These are phyloP conservation scores for Hirtodrosophila alboralis DNA, from an alignment of 2,888 invertebrate species.

Conservation along the genomic window DNA sequence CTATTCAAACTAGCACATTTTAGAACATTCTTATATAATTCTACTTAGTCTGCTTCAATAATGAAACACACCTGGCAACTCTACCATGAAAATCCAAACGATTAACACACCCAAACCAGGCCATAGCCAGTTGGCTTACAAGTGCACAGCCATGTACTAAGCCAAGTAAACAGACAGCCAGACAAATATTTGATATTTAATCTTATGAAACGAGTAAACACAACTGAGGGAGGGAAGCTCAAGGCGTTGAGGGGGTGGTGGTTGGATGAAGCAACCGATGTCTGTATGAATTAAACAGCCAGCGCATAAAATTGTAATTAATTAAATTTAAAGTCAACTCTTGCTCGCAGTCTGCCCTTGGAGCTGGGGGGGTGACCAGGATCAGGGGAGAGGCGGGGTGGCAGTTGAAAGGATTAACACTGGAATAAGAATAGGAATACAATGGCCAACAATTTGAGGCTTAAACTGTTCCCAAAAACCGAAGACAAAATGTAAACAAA, in stretches of 20 bases:
- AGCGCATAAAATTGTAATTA: slow-evolving; percentile 74
- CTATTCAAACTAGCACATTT: slow-evolving; percentile 1
- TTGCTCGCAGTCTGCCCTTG: slow-evolving; percentile 6
- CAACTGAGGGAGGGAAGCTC: slow-evolving; percentile 39
- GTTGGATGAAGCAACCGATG: background rate
- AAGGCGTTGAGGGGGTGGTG: background rate
- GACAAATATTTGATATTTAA: slow-evolving; percentile 76
- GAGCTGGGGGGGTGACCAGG: background rate
- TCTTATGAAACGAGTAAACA: slow-evolving; percentile 65
- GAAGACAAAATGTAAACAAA: slow-evolving; percentile 73
- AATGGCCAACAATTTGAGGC: slow-evolving; percentile 70
- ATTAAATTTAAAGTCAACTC: slow-evolving; percentile 74
- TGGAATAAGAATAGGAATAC: slow-evolving; percentile 43
- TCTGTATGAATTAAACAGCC: slow-evolving; percentile 50
- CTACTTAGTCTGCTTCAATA: background rate
- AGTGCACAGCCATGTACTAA: slow-evolving; percentile 55
- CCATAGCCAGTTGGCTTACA: slow-evolving; percentile 57
- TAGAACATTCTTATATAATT: background rate
- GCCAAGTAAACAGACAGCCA: slow-evolving; percentile 48
- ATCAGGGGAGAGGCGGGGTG: too few relatives aligned
- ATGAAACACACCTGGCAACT: slow-evolving; percentile 55
- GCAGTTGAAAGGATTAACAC: slow-evolving; percentile 59
- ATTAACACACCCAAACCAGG: slow-evolving; percentile 29
- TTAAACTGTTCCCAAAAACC: slow-evolving; percentile 69
- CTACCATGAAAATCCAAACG: slow-evolving; percentile 22